Percentiles rank a stretch among this genome's conserved stretches.
phyloP scores from a whole-genome alignment of 2,888 invertebrate species.

The Coelinius sp. region DNA sequence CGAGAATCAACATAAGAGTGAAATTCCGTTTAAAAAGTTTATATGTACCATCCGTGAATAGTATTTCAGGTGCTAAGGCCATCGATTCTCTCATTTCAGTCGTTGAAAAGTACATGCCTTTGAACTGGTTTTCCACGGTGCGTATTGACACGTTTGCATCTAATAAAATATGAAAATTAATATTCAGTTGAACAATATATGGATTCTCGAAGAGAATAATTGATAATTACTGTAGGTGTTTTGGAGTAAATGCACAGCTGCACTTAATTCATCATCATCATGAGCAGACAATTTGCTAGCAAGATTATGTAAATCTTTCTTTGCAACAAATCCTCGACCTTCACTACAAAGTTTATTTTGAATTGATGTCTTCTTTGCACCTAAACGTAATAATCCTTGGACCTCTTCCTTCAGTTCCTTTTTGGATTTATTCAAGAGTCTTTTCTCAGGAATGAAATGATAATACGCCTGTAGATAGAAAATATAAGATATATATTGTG shows the following conservation, averaged over 20 bases:
- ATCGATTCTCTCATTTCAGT: conserved; percentile 36
- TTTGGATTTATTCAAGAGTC: background rate
- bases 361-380: background rate
- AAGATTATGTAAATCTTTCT: background rate
- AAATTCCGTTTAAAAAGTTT: conserved; percentile 36
- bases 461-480: too few species aligned
- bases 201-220: background rate
- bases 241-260: background rate
- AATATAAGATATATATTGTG: too few species aligned
- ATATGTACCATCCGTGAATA: conserved; percentile 44
- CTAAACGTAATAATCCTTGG: background rate
- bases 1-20: conserved; percentile 26
- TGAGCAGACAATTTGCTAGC: background rate
- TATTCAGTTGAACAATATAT: background rate
- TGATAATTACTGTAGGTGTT: background rate
- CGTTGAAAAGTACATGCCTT: conserved; percentile 41
- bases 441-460: too few species aligned
- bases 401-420: background rate
- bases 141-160: background rate
- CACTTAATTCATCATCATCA: background rate
- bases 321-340: background rate
- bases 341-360: background rate
- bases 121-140: background rate
- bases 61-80: conserved; percentile 39
- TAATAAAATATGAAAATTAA: background rate